A percentile compares a stretch with the other conserved stretches of the same genome.
Evolutionary conservation across 1,140 invertebrate species (phyloP).

Genomic region (Diprion similis): DNA sequence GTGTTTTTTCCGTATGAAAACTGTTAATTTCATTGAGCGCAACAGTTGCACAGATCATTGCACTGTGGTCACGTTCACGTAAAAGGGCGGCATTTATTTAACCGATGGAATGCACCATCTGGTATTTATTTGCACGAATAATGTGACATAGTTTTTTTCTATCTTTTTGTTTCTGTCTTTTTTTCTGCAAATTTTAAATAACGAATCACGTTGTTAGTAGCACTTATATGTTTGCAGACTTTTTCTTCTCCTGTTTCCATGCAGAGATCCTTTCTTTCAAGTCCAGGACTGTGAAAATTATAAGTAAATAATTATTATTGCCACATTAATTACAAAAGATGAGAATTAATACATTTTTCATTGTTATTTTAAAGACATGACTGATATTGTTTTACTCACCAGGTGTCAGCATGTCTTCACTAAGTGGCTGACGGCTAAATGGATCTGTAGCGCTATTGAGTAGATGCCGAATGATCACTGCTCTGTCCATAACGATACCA

Average conservation of each 20-base stretch:
- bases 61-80: conserved; percentile 29
- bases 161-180: neutral
- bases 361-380: conserved; percentile 12
- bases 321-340: too few species aligned
- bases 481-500: conserved; percentile 94
- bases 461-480: conserved; percentile 92
- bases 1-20: conserved; percentile 32
- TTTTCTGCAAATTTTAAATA: neutral
- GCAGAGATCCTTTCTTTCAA: conserved; percentile 79
- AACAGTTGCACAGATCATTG: conserved; percentile 53
- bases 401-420: conserved; percentile 84
- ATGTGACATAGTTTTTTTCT: neutral
- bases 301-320: neutral
- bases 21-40: conserved; percentile 51
- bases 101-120: neutral
- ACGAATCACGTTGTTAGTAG: conserved; percentile 20
- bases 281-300: conserved; percentile 69
- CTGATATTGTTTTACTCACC: conserved; percentile 60
- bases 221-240: conserved; percentile 51
- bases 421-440: conserved; percentile 93
- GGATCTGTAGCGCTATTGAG: conserved; percentile 97
- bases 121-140: neutral
- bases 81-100: neutral
- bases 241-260: conserved; percentile 79
- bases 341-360: neutral